Percentiles rank a stretch among this genome's conserved stretches.
phyloP scores from a whole-genome alignment of 30 jellyfish, hydroid and myxozoan genomes.

The Hydractinia symbiolongicarpus region DNA sequence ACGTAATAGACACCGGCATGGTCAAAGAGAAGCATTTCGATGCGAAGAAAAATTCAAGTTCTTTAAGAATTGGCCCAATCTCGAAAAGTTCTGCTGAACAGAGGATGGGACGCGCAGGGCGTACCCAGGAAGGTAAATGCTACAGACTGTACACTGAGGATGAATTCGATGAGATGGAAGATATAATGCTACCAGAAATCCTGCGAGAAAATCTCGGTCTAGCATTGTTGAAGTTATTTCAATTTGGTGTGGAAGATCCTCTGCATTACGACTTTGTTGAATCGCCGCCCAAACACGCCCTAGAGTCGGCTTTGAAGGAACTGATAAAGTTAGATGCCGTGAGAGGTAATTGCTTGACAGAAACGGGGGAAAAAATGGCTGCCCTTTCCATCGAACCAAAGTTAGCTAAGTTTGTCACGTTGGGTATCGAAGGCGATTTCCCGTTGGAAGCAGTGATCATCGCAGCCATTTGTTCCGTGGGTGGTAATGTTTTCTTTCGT shows the following conservation, averaged over 20 bases:
- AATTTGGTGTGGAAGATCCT: constrained; percentile 52
- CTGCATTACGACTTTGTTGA: constrained; percentile 42
- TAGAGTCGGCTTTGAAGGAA: constrained; percentile 13
- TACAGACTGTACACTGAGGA: constrained; percentile 41
- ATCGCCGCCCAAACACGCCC: constrained; percentile 39
- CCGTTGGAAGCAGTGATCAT: constrained; percentile 16
- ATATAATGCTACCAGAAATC: constrained; percentile 48
- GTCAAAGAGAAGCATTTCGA: constrained; percentile 58
- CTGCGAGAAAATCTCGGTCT: constrained; percentile 45
- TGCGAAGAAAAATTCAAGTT: constrained; percentile 40
- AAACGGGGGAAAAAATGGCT: constrained; percentile 42
- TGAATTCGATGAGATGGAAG: constrained; percentile 35
- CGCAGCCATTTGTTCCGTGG: constrained; percentile 45
- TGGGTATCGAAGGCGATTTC: constrained; percentile 44
- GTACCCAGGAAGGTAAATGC: constrained; percentile 63
- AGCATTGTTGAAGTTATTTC: constrained; percentile 38
- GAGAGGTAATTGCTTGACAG: constrained; percentile 26
- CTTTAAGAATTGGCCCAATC: constrained; percentile 39
- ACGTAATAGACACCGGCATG: constrained; percentile 65
- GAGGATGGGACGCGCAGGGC: constrained; percentile 74
- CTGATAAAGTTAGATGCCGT: constrained; percentile 47
- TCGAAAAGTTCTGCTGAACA: constrained; percentile 68
- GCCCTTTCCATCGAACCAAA: constrained; percentile 51
- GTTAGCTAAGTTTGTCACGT: constrained; percentile 35
- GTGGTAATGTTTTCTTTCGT: constrained; percentile 54